These are phyloP conservation scores for Eonycteris spelaea DNA, from an alignment of 2,113 vertebrate genomes.

Conservation along the genomic window DNA sequence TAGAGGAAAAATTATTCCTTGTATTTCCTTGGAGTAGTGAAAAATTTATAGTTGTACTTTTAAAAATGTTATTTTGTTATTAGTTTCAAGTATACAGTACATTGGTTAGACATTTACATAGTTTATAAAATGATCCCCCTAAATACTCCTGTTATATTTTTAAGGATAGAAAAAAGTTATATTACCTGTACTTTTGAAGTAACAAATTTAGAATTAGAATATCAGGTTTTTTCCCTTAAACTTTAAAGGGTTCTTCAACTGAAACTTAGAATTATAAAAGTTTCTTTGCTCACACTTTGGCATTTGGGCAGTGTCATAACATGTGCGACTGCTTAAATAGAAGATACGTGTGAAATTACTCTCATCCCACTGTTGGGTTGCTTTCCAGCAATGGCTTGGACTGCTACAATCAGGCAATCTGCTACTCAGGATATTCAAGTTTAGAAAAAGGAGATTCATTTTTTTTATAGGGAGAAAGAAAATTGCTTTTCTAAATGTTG, in stretches of 20 bases:
- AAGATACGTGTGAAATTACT: conserved; percentile 55
- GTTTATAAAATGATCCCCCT: no score
- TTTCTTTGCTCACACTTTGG: conserved; percentile 41
- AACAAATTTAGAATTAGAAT: conserved; percentile 20
- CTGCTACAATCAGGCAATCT: conserved; percentile 39
- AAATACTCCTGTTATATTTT: not conserved
- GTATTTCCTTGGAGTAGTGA: conserved; percentile 9
- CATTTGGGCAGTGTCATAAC: conserved; percentile 52
- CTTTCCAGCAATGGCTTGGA: conserved; percentile 32
- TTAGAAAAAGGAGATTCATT: conserved; percentile 24
- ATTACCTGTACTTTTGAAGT: conserved; percentile 10
- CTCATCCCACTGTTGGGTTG: conserved; percentile 20
- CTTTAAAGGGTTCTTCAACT: conserved; percentile 29
- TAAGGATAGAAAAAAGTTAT: not conserved
- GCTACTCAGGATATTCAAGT: conserved; percentile 49
- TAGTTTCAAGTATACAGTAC: no score
- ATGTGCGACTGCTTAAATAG: conserved; percentile 49
- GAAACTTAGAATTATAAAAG: conserved; percentile 38
- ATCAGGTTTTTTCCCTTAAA: not conserved
- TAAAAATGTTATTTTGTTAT: no score
- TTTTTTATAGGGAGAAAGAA: not conserved
- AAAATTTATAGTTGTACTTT: not conserved
- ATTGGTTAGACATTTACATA: no score
- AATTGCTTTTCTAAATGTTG: conserved; percentile 31
- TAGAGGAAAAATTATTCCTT: not conserved